Evolutionary conservation across 2,888 invertebrate species (phyloP).

Genomic region (Cephus pulcher): DNA sequence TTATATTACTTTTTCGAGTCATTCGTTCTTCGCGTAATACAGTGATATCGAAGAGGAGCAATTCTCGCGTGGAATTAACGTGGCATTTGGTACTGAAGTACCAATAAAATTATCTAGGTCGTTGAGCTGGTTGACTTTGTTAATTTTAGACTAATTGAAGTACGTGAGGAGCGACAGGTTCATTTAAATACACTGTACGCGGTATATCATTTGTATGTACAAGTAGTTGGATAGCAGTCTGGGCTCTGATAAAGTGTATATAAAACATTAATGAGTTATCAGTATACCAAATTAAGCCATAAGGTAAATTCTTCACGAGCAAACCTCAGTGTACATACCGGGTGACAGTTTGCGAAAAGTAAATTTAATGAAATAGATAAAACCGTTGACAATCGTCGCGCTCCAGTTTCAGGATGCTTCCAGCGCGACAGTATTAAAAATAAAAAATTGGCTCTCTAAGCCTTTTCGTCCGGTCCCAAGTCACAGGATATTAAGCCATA

Average conservation of each 20-base stretch:
- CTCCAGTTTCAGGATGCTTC: neutral
- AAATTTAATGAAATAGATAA: neutral
- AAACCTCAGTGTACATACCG: neutral
- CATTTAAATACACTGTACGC: neutral
- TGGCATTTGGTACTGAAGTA: neutral
- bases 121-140: neutral
- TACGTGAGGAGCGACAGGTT: constrained; percentile 1
- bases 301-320: neutral
- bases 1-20: too few species aligned
- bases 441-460: neutral
- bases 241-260: neutral
- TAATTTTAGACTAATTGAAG: constrained; percentile 1
- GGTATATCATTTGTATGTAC: neutral
- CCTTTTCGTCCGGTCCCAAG: neutral
- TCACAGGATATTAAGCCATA: neutral
- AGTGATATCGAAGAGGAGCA: neutral
- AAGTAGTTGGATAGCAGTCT: neutral
- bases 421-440: neutral
- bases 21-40: neutral
- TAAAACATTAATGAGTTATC: neutral
- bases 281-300: neutral
- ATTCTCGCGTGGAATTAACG: neutral
- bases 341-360: neutral
- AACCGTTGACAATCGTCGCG: neutral
- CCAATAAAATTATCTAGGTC: neutral